phyloP scores from a whole-genome alignment of 2,797 vertebrate species.

The Mormyrus proboscirostris region DNA sequence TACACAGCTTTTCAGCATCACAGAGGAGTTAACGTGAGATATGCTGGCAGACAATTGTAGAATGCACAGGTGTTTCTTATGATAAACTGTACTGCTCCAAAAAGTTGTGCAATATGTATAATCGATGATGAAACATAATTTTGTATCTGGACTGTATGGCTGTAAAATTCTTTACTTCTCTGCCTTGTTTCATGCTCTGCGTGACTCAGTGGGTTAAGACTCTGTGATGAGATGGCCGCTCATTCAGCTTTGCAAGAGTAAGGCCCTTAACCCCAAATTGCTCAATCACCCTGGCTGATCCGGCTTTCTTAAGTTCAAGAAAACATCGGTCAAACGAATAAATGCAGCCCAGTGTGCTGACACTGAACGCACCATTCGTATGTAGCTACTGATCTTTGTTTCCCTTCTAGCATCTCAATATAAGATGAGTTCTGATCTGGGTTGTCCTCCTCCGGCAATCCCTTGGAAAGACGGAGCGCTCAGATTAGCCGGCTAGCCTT shows the following conservation, averaged over 20 bases:
- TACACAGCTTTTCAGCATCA: neutral
- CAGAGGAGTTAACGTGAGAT: neutral
- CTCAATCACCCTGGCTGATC: neutral
- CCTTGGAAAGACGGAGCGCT: neutral
- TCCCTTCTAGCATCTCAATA: neutral
- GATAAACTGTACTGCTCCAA: neutral
- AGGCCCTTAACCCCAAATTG: neutral
- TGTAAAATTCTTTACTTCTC: neutral
- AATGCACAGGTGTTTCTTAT: neutral
- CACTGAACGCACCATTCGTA: neutral
- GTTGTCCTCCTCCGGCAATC: neutral
- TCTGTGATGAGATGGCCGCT: neutral
- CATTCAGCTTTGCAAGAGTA: neutral
- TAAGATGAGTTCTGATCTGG: neutral
- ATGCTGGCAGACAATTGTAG: neutral
- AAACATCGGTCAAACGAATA: neutral
- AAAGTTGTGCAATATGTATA: neutral
- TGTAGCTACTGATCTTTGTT: neutral
- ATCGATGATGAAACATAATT: neutral
- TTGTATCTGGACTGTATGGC: neutral
- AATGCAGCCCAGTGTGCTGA: neutral
- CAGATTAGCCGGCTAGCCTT: neutral
- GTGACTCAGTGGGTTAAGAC: neutral
- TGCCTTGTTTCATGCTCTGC: neutral
- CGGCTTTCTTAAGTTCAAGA: neutral